A percentile compares a stretch with the other conserved stretches of the same genome.
Evolutionary conservation across 2,797 vertebrate genomes (phyloP).

Genomic region (Pangasius larnaudii): DNA sequence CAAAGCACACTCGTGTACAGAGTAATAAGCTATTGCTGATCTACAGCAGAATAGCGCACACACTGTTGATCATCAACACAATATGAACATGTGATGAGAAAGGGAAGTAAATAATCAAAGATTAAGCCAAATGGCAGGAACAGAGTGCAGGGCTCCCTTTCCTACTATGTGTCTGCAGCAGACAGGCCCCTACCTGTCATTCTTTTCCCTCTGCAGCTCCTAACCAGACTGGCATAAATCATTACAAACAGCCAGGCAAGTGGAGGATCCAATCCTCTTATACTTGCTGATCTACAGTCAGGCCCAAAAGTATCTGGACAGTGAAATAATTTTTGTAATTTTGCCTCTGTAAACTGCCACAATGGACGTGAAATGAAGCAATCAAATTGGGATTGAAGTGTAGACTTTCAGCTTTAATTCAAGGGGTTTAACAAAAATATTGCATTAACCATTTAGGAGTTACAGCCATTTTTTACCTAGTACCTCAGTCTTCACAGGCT

Average conservation of each 20-base stretch:
- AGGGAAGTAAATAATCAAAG: background rate
- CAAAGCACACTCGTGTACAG: background rate
- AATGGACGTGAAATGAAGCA: no score
- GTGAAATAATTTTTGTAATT: no score
- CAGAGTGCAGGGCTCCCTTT: background rate
- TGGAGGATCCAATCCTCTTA: background rate
- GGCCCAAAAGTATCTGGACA: no score
- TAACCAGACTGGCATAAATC: conserved; percentile 34
- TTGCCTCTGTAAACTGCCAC: no score
- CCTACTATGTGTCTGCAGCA: conserved; percentile 9
- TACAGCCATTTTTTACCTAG: no score
- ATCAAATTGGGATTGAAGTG: no score
- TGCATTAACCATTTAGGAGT: no score
- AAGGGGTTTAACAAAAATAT: no score
- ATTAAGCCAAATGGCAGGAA: background rate
- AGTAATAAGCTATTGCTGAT: background rate
- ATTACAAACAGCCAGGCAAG: conserved; percentile 17
- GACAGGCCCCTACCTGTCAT: conserved; percentile 37
- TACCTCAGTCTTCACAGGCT: no score
- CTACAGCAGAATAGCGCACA: background rate
- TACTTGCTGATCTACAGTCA: background rate
- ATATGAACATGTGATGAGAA: background rate
- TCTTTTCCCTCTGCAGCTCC: conserved; percentile 15
- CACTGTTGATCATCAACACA: background rate
- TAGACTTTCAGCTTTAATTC: no score